Percentiles rank a stretch among this genome's conserved stretches.
Evolutionary conservation across 2,888 invertebrate genomes (phyloP).

Genomic region (Clanis bilineata): DNA sequence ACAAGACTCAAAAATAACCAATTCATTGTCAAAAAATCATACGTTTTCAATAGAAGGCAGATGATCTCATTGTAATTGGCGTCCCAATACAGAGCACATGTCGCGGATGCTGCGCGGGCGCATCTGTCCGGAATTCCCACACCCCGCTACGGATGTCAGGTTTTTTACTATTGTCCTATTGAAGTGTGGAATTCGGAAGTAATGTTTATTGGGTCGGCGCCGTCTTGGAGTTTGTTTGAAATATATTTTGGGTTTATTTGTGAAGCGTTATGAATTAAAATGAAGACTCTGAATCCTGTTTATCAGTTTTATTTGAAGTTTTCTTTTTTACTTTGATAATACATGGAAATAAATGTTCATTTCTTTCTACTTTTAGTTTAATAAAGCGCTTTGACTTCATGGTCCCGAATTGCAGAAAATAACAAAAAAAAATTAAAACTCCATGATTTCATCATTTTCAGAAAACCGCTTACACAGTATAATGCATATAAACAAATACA

Average conservation of each 20-base stretch:
- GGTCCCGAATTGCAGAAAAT: too few relatives aligned
- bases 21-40: not conserved
- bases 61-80: not conserved
- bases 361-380: too few relatives aligned
- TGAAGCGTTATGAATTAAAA: not conserved
- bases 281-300: too few relatives aligned
- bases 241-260: not conserved
- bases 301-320: too few relatives aligned
- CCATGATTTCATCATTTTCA: too few relatives aligned
- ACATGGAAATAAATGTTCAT: too few relatives aligned
- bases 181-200: slow-evolving; percentile 28
- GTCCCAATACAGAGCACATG: slow-evolving; percentile 42
- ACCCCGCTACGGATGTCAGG: slow-evolving; percentile 40
- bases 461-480: too few relatives aligned
- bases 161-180: slow-evolving; percentile 32
- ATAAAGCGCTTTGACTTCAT: too few relatives aligned
- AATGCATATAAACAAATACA: too few relatives aligned
- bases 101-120: slow-evolving; percentile 48
- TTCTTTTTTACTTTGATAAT: too few relatives aligned
- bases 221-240: not conserved
- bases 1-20: not conserved
- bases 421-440: too few relatives aligned
- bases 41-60: not conserved
- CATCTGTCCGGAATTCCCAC: slow-evolving; percentile 74
- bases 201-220: not conserved